These are phyloP conservation scores for Phycodurus eques DNA, from an alignment of 2,113 vertebrate genomes.

Conservation along the genomic window DNA sequence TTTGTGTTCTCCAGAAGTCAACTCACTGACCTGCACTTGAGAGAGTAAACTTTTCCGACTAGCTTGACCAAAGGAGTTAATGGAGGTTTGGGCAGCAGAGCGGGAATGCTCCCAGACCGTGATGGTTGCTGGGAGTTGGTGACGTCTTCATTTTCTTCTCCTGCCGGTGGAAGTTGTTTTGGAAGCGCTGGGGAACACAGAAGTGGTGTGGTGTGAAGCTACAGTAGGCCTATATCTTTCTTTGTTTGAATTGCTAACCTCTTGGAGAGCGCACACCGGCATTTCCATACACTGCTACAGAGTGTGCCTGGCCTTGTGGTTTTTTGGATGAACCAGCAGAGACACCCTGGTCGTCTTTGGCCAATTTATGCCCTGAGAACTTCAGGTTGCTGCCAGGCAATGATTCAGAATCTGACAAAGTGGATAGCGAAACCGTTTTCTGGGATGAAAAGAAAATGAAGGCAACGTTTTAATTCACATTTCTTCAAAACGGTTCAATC, in stretches of 20 bases:
- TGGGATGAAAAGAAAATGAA: slow-evolving; percentile 31
- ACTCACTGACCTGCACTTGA: slow-evolving; percentile 86
- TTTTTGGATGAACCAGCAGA: slow-evolving; percentile 25
- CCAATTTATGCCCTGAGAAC: slow-evolving; percentile 8
- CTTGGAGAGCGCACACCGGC: slow-evolving; percentile 40
- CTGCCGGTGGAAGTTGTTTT: slow-evolving; percentile 56
- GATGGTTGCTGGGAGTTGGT: slow-evolving; percentile 73
- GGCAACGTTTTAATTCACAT: accelerated
- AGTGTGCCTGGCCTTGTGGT: slow-evolving; percentile 20
- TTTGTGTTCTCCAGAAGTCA: background rate
- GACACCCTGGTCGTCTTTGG: slow-evolving; percentile 28
- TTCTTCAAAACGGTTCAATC: background rate
- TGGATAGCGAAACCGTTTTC: slow-evolving; percentile 28
- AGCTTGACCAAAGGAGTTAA: slow-evolving; percentile 88
- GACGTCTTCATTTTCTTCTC: slow-evolving; percentile 56
- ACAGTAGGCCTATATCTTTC: background rate
- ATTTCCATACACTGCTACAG: slow-evolving; percentile 24
- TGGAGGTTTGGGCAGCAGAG: slow-evolving; percentile 86
- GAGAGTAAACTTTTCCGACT: slow-evolving; percentile 89
- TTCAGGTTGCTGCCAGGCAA: slow-evolving; percentile 31
- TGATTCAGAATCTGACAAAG: slow-evolving; percentile 46
- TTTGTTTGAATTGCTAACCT: slow-evolving; percentile 43
- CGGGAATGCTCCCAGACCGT: slow-evolving; percentile 82
- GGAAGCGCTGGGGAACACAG: slow-evolving; percentile 70
- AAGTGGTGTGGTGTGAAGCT: background rate